Evolutionary conservation across 2,888 invertebrate genomes (phyloP).

Genomic region (Pasiphila rectangulata): DNA sequence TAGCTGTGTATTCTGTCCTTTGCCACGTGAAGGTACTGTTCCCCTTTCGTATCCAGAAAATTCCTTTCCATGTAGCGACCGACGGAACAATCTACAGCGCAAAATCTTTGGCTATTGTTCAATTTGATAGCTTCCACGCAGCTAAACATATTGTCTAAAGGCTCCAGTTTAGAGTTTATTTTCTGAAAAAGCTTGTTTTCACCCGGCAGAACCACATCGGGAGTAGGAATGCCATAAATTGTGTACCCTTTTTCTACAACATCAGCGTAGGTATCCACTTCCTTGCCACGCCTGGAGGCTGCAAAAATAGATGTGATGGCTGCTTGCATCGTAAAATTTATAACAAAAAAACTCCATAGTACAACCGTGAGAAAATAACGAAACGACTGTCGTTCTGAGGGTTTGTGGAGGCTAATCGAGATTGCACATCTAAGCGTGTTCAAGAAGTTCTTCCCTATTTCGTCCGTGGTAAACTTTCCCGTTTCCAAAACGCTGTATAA

Average conservation of each 20-base stretch:
- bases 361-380: conserved; percentile 58
- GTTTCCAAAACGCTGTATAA: conserved; percentile 50
- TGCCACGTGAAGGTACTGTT: conserved; percentile 67
- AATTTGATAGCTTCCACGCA: conserved; percentile 52
- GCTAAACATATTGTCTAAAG: conserved; percentile 46
- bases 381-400: conserved; percentile 53
- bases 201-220: conserved; percentile 66
- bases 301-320: conserved; percentile 69
- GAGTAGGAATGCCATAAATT: conserved; percentile 68
- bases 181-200: conserved; percentile 47
- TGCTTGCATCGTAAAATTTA: conserved; percentile 69
- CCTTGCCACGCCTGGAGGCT: conserved; percentile 62
- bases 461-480: conserved; percentile 46
- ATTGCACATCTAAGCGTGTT: conserved; percentile 59
- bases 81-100: conserved; percentile 67
- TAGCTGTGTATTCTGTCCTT: conserved; percentile 66
- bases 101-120: conserved; percentile 58
- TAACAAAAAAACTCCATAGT: conserved; percentile 66
- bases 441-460: conserved; percentile 63
- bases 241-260: conserved; percentile 61
- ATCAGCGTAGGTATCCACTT: conserved; percentile 69
- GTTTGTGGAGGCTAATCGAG: conserved; percentile 52
- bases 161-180: conserved; percentile 58
- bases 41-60: conserved; percentile 57
- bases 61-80: conserved; percentile 60